phyloP scores from a whole-genome alignment of 2,797 vertebrate species.

The Gymnoscopelus braueri region DNA sequence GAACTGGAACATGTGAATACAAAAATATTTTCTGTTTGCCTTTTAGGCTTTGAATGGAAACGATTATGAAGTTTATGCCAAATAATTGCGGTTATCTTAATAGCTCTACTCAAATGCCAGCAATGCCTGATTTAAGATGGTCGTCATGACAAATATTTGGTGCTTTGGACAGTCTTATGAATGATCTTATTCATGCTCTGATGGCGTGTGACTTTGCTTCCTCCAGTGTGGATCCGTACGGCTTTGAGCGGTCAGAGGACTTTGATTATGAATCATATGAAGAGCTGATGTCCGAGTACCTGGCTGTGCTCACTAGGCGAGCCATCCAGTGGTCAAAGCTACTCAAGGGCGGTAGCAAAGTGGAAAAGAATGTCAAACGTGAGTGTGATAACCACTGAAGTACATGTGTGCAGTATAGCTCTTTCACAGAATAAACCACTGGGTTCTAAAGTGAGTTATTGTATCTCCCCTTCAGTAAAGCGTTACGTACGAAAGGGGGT shows the following conservation, averaged over 20 bases:
- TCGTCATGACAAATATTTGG: not conserved
- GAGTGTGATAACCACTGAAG: conserved; percentile 54
- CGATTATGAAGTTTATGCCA: too few species aligned
- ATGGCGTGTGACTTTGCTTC: conserved; percentile 16
- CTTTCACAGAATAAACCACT: not conserved
- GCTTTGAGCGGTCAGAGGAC: conserved; percentile 89
- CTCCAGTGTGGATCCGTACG: conserved; percentile 87
- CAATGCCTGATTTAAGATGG: too few species aligned
- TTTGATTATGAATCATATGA: conserved; percentile 88
- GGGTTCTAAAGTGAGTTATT: conserved; percentile 2
- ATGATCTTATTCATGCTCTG: not conserved
- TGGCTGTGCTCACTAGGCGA: conserved; percentile 88
- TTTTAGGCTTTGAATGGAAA: too few species aligned
- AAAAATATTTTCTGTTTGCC: too few species aligned
- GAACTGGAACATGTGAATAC: too few species aligned
- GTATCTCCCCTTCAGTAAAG: conserved; percentile 84
- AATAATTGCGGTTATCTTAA: too few species aligned
- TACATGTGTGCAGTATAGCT: not conserved
- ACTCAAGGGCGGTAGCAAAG: conserved; percentile 78
- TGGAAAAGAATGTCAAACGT: conserved; percentile 90
- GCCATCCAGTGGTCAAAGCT: conserved; percentile 94
- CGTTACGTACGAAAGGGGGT: conserved; percentile 95
- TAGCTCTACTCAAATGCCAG: too few species aligned
- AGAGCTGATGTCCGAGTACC: conserved; percentile 89
- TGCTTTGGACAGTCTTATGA: too few species aligned